These are phyloP conservation scores for Pseudonaja textilis DNA, from an alignment of 2,113 vertebrate genomes.

Conservation along the genomic window DNA sequence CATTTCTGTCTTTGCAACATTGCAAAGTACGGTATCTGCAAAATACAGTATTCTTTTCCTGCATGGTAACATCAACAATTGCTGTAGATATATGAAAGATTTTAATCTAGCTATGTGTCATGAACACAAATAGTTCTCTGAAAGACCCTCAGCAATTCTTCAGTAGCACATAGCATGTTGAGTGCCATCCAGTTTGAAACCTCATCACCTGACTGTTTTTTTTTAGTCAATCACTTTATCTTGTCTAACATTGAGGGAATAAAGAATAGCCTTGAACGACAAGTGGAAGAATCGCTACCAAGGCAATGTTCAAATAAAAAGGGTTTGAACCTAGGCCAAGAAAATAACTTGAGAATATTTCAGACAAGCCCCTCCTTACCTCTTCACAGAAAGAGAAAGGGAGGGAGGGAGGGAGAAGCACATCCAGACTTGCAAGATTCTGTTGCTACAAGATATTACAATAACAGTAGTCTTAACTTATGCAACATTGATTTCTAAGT, in stretches of 20 bases:
- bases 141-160: not conserved
- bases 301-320: not conserved
- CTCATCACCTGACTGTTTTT: not conserved
- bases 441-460: not conserved
- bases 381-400: not conserved
- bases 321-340: not conserved
- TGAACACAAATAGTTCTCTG: not conserved
- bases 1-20: not conserved
- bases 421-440: not conserved
- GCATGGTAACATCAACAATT: not conserved
- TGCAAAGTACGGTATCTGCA: not conserved
- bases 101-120: too few species aligned
- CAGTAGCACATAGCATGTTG: not conserved
- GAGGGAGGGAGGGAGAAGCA: not conserved
- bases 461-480: not conserved
- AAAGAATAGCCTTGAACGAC: not conserved
- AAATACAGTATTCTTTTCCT: not conserved
- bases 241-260: not conserved
- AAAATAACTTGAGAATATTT: not conserved
- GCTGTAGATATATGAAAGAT: not conserved
- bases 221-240: not conserved
- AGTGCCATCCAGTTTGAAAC: not conserved
- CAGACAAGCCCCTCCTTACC: not conserved
- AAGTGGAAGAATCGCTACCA: not conserved
- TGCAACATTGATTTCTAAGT: not conserved